phyloP scores from a whole-genome alignment of 1,140 invertebrate species.

The Heliconius melpomene region DNA sequence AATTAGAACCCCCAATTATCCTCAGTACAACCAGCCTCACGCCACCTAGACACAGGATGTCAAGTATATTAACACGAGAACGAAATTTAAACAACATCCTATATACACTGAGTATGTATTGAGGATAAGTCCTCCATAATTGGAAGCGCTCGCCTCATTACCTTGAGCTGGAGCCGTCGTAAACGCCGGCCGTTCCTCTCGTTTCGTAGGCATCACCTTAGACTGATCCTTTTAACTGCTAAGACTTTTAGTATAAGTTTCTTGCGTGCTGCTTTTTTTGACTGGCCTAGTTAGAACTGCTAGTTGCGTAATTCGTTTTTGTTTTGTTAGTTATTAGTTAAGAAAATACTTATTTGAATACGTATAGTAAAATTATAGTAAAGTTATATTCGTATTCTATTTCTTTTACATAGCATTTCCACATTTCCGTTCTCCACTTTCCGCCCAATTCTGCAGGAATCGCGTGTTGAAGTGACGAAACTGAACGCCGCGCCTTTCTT shows the following conservation, averaged over 20 bases:
- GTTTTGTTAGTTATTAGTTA: no score
- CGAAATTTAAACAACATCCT: not conserved
- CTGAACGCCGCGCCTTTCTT: no score
- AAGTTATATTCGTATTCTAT: no score
- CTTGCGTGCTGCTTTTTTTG: not conserved
- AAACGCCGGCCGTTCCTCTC: constrained; percentile 30
- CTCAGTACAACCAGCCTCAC: no score
- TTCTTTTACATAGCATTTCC: no score
- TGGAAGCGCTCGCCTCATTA: constrained; percentile 27
- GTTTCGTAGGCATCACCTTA: constrained; percentile 31
- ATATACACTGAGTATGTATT: constrained; percentile 4
- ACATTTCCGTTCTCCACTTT: no score
- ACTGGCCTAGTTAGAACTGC: not conserved
- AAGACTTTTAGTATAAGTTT: constrained; percentile 29
- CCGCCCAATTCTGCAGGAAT: no score
- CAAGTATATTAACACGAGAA: not conserved
- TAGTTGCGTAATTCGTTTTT: not conserved
- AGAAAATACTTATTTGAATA: no score
- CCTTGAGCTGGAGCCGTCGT: constrained; percentile 27
- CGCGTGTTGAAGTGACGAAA: no score
- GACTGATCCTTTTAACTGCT: constrained; percentile 40
- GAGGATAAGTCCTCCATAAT: constrained; percentile 34
- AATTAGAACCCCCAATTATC: no score
- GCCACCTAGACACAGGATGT: not conserved
- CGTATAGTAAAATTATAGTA: no score